Conservation (phyloP, 1,140 invertebrate genomes). For the Pectinophora gossypiella region DNA sequence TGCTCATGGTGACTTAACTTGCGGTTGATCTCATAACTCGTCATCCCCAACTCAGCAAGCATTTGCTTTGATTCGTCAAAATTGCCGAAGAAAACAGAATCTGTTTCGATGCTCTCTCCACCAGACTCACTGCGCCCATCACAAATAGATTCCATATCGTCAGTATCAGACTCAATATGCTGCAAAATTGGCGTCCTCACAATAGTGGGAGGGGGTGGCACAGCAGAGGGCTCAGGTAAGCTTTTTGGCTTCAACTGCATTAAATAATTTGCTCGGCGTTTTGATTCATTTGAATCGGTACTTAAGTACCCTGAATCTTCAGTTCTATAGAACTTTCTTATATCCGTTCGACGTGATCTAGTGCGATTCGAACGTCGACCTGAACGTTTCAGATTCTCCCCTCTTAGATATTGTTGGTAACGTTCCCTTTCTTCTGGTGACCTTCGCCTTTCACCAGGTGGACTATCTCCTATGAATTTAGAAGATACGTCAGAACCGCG, state of each 20-base stretch:
- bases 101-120: constrained; percentile 88
- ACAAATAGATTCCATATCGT: constrained; percentile 69
- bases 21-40: constrained; percentile 29
- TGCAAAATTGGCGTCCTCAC: constrained; percentile 34
- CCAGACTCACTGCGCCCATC: constrained; percentile 89
- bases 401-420: constrained; percentile 40
- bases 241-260: constrained; percentile 62
- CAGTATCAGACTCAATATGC: constrained; percentile 60
- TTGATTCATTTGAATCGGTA: constrained; percentile 80
- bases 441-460: constrained; percentile 44
- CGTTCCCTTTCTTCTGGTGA: constrained; percentile 54
- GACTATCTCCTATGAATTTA: constrained; percentile 47
- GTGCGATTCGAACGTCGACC: constrained; percentile 55
- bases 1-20: constrained; percentile 35
- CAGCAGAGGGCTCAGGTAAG: constrained; percentile 28
- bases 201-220: constrained; percentile 21
- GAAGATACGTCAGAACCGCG: constrained; percentile 34
- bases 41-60: constrained; percentile 49
- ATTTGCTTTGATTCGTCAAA: constrained; percentile 73
- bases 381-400: constrained; percentile 52
- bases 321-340: constrained; percentile 63
- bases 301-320: constrained; percentile 83
- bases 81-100: constrained; percentile 87
- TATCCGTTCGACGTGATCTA: constrained; percentile 56
- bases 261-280: constrained; percentile 58